Base-by-base conservation (phyloP, 2,113 vertebrate genomes). In the Leptobrachium ailaonicum region DNA sequence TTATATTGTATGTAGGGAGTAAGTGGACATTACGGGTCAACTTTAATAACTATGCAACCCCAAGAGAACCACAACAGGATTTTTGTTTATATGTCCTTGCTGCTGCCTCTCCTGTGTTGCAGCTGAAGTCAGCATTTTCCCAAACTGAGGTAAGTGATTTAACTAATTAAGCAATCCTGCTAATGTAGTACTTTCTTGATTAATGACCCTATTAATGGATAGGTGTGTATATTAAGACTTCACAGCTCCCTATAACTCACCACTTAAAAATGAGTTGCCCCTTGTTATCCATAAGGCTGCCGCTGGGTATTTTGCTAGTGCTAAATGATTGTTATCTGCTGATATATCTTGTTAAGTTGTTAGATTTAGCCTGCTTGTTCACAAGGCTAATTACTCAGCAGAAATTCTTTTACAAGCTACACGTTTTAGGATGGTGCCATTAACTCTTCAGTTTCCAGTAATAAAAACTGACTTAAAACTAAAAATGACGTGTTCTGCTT, bases 121-220 rank as follows among this genome's bases (percentile, higher is more conserved):
- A 32, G 14, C 53, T 77, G 75, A 45, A 12, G 75, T 44, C 75
- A 69, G 53, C 42, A 7, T 77, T 68, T 76, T 7, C 42, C n/a
- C 54, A 69, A 60, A 40, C 20, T 43, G 11, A 58, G 5, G 12
- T 13, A 56, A 67, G 64, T 76, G 12, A 67, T 76, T 67, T 54
- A 76, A 77, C 66, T 77, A 69, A 77, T 69, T 12, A 77, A 58
- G 50, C 41, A 20, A 77, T 69, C 20, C 42, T 77, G 75, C 75
- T 44, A 40, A 58, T 77, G 53, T 47, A 66, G 70, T 66, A 71
- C 6, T n/a, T 71, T 71, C 6, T 4, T 71, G 67, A 79, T 79
- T 71, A 79, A 71, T 71, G 47, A 43, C 56, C 70, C 56, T 71
- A 71, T 50, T 79, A 63, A 71, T 50, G 32, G 43, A 79, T 64